Conservation (phyloP, 2,888 invertebrate genomes). For the Eupithecia tripunctaria region DNA sequence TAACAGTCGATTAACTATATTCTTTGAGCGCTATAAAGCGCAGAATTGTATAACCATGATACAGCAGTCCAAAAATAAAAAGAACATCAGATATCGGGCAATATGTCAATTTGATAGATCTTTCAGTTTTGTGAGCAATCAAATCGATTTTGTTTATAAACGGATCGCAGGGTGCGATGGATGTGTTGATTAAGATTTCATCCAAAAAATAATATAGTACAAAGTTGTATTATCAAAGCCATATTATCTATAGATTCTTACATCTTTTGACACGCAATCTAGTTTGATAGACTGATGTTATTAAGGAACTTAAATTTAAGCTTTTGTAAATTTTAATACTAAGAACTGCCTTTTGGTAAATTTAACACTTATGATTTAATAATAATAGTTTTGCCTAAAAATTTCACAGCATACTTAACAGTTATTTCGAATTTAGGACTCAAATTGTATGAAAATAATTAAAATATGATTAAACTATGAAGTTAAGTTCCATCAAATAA, state of each 20-base stretch:
- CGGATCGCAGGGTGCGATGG: no score
- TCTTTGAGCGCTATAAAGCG: no score
- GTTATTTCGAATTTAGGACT: not conserved
- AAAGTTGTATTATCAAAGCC: slow-evolving; percentile 2
- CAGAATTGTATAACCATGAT: no score
- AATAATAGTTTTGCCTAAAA: not conserved
- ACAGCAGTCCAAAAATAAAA: no score
- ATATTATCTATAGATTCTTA: slow-evolving; percentile 8
- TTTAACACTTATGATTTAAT: not conserved
- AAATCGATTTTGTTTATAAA: no score
- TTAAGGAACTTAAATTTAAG: slow-evolving; percentile 38
- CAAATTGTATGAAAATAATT: not conserved
- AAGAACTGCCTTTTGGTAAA: slow-evolving; percentile 30
- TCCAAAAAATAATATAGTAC: slow-evolving; percentile 11
- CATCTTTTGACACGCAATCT: slow-evolving; percentile 43
- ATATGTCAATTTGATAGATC: no score
- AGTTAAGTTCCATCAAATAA: not conserved
- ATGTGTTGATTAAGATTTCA: not conserved
- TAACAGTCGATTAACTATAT: no score
- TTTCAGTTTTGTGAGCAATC: no score
- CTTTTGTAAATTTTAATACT: slow-evolving; percentile 50
- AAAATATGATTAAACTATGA: not conserved
- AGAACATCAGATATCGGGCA: no score
- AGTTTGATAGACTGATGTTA: slow-evolving; percentile 49
- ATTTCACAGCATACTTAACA: not conserved